phyloP scores from a whole-genome alignment of 2,888 invertebrate species.

The Dioctria linearis region DNA sequence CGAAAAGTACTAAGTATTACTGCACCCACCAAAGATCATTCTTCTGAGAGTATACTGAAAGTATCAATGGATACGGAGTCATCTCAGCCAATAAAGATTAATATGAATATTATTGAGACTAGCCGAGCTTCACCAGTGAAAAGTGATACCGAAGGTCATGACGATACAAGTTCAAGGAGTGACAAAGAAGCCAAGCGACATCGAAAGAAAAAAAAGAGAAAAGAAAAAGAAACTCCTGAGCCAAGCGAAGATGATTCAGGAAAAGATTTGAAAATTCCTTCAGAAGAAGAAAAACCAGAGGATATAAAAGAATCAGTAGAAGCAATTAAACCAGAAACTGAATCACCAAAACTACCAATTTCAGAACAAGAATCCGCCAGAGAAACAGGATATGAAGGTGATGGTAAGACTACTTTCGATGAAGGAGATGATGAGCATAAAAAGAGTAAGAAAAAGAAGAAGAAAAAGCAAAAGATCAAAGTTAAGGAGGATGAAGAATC shows the following conservation, averaged over 20 bases:
- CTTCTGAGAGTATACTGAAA: conserved; percentile 66
- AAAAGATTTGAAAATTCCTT: conserved; percentile 37
- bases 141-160: conserved; percentile 53
- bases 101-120: conserved; percentile 68
- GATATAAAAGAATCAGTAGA: neutral
- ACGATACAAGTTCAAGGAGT: conserved; percentile 66
- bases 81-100: conserved; percentile 64
- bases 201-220: conserved; percentile 79
- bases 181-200: conserved; percentile 73
- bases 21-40: conserved; percentile 70
- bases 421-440: conserved; percentile 61
- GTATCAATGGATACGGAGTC: conserved; percentile 62
- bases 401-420: conserved; percentile 75
- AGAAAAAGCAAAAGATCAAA: conserved; percentile 73
- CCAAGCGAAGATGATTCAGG: conserved; percentile 57
- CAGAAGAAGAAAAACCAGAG: conserved; percentile 67
- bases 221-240: conserved; percentile 66
- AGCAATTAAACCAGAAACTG: conserved; percentile 63
- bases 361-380: conserved; percentile 70
- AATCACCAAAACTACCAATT: conserved; percentile 44
- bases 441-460: conserved; percentile 72
- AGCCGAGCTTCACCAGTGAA: conserved; percentile 27
- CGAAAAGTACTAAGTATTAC: conserved; percentile 65
- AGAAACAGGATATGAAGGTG: conserved; percentile 82
- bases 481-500: conserved; percentile 72